These are phyloP conservation scores for Dryadula phaetusa DNA, from an alignment of 2,888 invertebrate species.

Conservation along the genomic window DNA sequence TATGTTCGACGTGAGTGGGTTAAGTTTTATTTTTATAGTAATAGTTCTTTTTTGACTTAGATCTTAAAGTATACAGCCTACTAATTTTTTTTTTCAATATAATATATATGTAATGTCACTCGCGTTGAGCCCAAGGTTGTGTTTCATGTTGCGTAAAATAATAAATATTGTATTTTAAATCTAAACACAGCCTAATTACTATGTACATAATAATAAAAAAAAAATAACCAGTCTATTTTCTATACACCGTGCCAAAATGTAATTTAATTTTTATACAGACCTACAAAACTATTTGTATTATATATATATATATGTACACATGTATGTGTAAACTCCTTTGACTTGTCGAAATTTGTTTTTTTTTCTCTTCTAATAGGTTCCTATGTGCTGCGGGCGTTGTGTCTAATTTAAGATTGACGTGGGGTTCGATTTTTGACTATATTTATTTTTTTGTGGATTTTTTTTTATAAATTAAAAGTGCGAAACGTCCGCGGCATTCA, in stretches of 20 bases:
- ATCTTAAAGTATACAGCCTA: conserved; percentile 15
- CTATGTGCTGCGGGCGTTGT: conserved; percentile 44
- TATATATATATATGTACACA: not conserved
- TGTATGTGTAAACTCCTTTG: not conserved
- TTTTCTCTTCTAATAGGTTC: conserved; percentile 43
- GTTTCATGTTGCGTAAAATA: conserved; percentile 2
- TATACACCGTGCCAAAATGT: conserved; percentile 72
- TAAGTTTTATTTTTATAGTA: not conserved
- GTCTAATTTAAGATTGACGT: conserved; percentile 4
- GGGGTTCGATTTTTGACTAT: conserved; percentile 25
- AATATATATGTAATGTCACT: conserved; percentile 4
- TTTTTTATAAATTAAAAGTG: conserved; percentile 3
- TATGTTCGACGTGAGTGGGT: conserved; percentile 26
- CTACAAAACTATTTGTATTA: conserved; percentile 29
- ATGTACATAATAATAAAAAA: conserved; percentile 52
- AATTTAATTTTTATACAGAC: conserved; percentile 46
- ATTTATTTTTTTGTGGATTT: conserved; percentile 35
- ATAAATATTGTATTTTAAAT: not conserved
- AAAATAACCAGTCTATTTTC: conserved; percentile 58
- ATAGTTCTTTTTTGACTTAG: not conserved
- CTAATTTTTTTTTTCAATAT: not conserved
- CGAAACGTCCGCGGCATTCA: conserved; percentile 44
- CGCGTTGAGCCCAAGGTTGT: conserved; percentile 24
- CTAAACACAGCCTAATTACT: conserved; percentile 46
- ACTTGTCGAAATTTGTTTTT: conserved; percentile 21